These are phyloP conservation scores for Uloborus plumipes DNA, from an alignment of 2,888 invertebrate species.

Conservation along the genomic window DNA sequence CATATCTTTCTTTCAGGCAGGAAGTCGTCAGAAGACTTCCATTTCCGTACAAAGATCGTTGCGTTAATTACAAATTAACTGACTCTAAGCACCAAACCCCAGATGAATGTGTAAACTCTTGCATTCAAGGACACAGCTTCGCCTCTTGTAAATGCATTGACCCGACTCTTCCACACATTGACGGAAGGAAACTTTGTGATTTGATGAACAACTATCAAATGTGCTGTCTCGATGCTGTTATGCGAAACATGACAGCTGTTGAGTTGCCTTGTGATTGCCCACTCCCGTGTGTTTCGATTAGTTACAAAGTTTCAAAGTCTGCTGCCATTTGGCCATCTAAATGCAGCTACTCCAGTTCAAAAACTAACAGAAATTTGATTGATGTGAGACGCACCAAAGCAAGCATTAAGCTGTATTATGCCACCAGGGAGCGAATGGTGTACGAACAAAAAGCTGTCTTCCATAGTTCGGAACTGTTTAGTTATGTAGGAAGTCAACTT, in stretches of 20 bases:
- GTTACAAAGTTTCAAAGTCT: conserved; percentile 9
- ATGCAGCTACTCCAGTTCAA: background rate
- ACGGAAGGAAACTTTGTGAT: conserved; percentile 10
- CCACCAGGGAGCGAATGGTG: background rate
- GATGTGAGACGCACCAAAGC: background rate
- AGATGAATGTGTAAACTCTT: conserved; percentile 8
- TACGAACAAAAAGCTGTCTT: conserved; percentile 33
- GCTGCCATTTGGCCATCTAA: conserved; percentile 32
- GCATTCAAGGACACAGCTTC: conserved; percentile 24
- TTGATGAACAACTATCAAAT: conserved; percentile 12
- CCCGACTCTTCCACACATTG: conserved; percentile 2
- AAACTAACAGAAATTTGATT: background rate
- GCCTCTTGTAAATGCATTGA: conserved; percentile 32
- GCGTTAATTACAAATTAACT: conserved; percentile 36
- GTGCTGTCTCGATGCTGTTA: conserved; percentile 26
- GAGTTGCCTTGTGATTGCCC: conserved; percentile 24
- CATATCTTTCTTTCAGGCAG: conserved; percentile 9
- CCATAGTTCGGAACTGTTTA: conserved; percentile 18
- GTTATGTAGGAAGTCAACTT: conserved; percentile 34
- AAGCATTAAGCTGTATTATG: conserved; percentile 9
- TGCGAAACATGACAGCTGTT: background rate
- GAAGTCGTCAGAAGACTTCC: conserved; percentile 32
- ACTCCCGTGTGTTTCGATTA: conserved; percentile 12
- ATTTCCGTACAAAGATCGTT: conserved; percentile 65
- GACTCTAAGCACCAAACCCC: background rate